These are phyloP conservation scores for Drosophila varians DNA, from an alignment of 1,140 invertebrate species.

Conservation along the genomic window DNA sequence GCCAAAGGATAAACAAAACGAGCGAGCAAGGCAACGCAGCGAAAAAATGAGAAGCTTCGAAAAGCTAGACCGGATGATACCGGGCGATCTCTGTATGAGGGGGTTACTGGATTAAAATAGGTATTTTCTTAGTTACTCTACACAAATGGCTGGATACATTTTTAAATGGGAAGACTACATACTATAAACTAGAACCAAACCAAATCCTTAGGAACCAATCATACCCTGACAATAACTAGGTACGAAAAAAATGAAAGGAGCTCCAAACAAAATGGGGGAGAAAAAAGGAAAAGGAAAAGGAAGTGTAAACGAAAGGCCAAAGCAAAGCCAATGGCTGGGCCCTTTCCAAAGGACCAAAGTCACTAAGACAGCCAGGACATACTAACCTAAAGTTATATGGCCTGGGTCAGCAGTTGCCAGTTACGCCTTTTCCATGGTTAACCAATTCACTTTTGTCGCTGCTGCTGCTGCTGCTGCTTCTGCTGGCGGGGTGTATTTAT, in stretches of 20 bases:
- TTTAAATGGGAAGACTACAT: too few species aligned
- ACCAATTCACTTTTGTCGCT: constrained; percentile 59
- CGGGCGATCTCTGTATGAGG: neutral
- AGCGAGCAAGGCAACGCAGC: constrained; percentile 34
- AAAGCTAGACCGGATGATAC: neutral
- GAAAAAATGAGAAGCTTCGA: constrained; percentile 7
- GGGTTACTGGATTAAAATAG: too few species aligned
- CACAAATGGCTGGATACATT: too few species aligned
- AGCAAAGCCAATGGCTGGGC: constrained; percentile 3
- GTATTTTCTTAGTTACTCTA: too few species aligned
- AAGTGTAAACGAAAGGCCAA: constrained; percentile 9
- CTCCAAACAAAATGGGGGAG: constrained; percentile 27
- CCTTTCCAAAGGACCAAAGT: constrained; percentile 36
- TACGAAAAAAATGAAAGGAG: constrained; percentile 1
- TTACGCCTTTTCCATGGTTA: constrained; percentile 62
- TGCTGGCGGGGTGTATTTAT: constrained; percentile 31
- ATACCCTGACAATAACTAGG: neutral
- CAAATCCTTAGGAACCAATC: neutral
- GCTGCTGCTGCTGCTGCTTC: constrained; percentile 13
- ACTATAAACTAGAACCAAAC: neutral
- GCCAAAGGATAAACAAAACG: constrained; percentile 72
- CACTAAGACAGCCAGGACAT: constrained; percentile 54
- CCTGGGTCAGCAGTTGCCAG: constrained; percentile 70
- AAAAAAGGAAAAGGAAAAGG: constrained; percentile 8
- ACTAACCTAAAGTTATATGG: constrained; percentile 78